These are phyloP conservation scores for Catharus minimus DNA, from an alignment of 2,113 vertebrate species.

Conservation along the genomic window DNA sequence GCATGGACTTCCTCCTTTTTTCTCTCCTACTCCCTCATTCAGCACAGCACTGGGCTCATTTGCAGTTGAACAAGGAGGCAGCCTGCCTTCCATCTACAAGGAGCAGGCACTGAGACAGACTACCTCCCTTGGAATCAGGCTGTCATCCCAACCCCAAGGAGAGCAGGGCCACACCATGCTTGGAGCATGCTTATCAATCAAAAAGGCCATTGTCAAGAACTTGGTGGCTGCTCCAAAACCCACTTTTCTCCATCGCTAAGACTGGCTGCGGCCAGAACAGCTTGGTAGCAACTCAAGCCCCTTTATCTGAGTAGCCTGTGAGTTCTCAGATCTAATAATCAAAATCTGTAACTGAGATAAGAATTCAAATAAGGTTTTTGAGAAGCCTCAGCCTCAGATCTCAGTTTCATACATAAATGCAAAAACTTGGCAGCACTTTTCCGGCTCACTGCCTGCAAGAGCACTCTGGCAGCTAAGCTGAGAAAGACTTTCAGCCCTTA, in stretches of 20 bases:
- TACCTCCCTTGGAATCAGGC: fast-evolving
- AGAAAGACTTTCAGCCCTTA: not conserved
- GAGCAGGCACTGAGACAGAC: not conserved
- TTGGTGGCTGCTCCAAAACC: not conserved
- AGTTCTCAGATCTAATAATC: not conserved
- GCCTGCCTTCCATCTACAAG: not conserved
- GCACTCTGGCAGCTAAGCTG: not conserved
- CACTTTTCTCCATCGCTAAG: not conserved
- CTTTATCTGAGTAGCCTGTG: not conserved
- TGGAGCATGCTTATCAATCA: not conserved
- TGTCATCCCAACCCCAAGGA: not conserved
- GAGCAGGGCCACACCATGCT: not conserved
- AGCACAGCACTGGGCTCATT: not conserved
- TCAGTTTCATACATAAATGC: slow-evolving; percentile 23
- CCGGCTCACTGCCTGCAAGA: not conserved
- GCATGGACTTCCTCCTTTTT: not conserved
- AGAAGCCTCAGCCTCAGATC: not conserved
- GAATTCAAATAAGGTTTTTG: slow-evolving; percentile 4
- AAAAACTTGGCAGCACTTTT: slow-evolving; percentile 13
- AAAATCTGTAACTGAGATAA: slow-evolving; percentile 7
- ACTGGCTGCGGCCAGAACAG: not conserved
- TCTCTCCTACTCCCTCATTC: not conserved
- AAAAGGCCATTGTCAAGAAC: not conserved
- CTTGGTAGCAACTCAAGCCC: not conserved
- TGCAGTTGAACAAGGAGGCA: not conserved